Percentiles rank a stretch among this genome's conserved stretches.
These are phyloP conservation scores for Trichonephila inaurata DNA, from an alignment of 1,140 invertebrate genomes.

Conservation along the genomic window DNA sequence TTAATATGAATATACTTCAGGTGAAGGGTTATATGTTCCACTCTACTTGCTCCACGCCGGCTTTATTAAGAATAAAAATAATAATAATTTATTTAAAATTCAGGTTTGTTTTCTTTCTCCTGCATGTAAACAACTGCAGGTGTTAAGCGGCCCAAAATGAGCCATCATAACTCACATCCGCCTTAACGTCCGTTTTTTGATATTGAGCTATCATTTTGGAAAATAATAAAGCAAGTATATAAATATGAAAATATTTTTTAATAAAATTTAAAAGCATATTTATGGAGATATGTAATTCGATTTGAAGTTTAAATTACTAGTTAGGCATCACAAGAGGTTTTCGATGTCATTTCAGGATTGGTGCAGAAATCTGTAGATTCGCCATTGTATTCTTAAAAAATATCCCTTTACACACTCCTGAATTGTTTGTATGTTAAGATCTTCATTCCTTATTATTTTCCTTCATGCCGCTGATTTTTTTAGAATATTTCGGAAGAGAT, in stretches of 20 bases:
- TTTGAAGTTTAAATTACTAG: constrained; percentile 32
- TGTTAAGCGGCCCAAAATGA: neutral
- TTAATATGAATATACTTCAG: neutral
- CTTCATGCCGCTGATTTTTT: neutral
- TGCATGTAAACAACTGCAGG: constrained; percentile 19
- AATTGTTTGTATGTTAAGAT: neutral
- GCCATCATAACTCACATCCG: neutral
- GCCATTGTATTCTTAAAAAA: neutral
- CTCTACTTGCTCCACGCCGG: neutral
- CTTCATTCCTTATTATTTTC: neutral
- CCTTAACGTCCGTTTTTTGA: neutral
- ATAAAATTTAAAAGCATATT: neutral
- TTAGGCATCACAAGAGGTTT: constrained; percentile 2
- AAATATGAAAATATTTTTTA: neutral
- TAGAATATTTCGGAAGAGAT: neutral
- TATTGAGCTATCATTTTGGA: neutral
- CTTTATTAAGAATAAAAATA: constrained; percentile 4
- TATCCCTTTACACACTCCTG: neutral
- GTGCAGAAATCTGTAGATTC: neutral
- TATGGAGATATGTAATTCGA: constrained; percentile 3
- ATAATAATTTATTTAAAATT: neutral
- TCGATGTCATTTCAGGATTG: neutral
- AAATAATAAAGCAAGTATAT: neutral
- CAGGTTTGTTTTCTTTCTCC: constrained; percentile 8
- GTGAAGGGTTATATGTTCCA: neutral